A percentile compares a stretch with the other conserved stretches of the same genome.
phyloP scores from a whole-genome alignment of 2,888 invertebrate genomes.

The Pseudococcus viburni region DNA sequence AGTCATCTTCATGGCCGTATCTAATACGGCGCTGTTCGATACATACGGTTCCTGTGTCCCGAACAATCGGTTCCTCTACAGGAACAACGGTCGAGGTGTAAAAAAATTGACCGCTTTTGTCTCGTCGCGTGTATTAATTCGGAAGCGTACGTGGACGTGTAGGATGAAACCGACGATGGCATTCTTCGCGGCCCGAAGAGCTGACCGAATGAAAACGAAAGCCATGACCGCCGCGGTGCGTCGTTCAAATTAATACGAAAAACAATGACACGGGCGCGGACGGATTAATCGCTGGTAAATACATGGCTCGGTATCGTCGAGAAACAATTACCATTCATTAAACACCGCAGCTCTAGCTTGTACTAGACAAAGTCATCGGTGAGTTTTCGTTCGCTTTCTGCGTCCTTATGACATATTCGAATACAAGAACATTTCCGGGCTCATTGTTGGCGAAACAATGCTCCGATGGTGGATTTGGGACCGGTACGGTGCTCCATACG shows the following conservation, averaged over 20 bases:
- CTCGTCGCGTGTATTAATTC: background rate
- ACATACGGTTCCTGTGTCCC: background rate
- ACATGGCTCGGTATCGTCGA: background rate
- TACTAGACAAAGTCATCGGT: background rate
- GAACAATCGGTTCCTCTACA: constrained; percentile 1
- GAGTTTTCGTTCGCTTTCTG: background rate
- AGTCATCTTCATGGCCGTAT: constrained; percentile 61
- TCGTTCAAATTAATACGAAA: background rate
- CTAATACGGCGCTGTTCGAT: constrained; percentile 35
- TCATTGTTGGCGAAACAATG: constrained; percentile 1
- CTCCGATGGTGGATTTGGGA: background rate
- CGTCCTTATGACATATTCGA: background rate
- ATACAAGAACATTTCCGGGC: background rate
- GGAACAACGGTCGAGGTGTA: background rate
- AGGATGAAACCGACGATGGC: background rate
- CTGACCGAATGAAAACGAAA: constrained; percentile 44
- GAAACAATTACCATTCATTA: background rate
- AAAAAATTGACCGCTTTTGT: constrained; percentile 22
- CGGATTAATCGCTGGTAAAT: constrained; percentile 1
- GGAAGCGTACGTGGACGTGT: background rate
- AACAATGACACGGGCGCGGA: constrained; percentile 21
- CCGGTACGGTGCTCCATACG: background rate
- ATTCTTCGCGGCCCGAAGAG: background rate
- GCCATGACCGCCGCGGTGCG: constrained; percentile 8
- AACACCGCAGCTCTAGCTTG: background rate